phyloP scores from a whole-genome alignment of 2,888 invertebrate genomes.

The Aphelenchoides bicaudatus region DNA sequence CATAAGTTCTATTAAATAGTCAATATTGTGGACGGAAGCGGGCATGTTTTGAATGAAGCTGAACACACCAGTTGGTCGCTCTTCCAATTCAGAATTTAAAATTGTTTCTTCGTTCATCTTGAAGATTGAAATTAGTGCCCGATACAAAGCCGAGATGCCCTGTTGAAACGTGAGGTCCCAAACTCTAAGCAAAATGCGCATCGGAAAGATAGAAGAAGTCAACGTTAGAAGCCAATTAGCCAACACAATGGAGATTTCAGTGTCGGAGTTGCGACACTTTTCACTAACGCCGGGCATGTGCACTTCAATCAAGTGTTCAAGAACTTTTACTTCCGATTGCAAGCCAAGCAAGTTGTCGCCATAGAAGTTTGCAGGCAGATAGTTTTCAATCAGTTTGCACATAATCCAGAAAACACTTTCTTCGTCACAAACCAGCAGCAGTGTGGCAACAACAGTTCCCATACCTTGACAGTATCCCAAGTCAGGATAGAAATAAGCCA shows the following conservation, averaged over 20 bases:
- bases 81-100: conserved; percentile 72
- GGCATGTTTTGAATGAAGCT: conserved; percentile 93
- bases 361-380: conserved; percentile 93
- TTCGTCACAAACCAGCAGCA: conserved; percentile 89
- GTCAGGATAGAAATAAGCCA: conserved; percentile 91
- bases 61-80: conserved; percentile 85
- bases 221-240: conserved; percentile 95
- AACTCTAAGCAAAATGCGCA: conserved; percentile 83
- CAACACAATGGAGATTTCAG: conserved; percentile 83
- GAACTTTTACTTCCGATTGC: conserved; percentile 18
- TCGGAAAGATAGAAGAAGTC: conserved; percentile 92
- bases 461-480: conserved; percentile 68
- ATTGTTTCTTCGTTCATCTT: conserved; percentile 72
- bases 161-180: conserved; percentile 75
- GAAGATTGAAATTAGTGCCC: conserved; percentile 56
- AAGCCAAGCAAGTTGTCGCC: conserved; percentile 79
- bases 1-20: conserved; percentile 53
- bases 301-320: conserved; percentile 77
- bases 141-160: conserved; percentile 60
- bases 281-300: conserved; percentile 78
- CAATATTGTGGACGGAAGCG: conserved; percentile 39
- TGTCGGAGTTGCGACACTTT: conserved; percentile 83
- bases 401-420: conserved; percentile 99
- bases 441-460: conserved; percentile 76
- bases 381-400: conserved; percentile 95